Evolutionary conservation across 2,797 vertebrate species (phyloP).

Genomic region (Darevskia mixta): DNA sequence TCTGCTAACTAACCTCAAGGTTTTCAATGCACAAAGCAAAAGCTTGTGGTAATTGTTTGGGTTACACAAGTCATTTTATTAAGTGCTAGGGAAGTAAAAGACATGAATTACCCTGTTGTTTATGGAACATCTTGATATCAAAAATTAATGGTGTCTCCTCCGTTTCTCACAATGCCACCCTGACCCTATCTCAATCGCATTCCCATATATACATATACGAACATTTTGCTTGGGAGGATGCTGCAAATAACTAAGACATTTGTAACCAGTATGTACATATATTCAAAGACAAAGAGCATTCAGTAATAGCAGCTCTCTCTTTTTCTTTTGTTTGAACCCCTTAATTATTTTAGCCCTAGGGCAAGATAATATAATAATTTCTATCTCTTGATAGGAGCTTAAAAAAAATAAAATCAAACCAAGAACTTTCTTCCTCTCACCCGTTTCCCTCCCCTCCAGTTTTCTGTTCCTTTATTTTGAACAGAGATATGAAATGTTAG

Average conservation of each 20-base stretch:
- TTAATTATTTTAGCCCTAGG: constrained; percentile 62
- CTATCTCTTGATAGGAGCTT: constrained; percentile 34
- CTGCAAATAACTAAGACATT: background rate
- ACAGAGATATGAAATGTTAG: constrained; percentile 66
- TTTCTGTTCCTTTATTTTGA: constrained; percentile 43
- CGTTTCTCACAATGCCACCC: background rate
- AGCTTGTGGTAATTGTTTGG: background rate
- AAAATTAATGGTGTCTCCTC: constrained; percentile 2
- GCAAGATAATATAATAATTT: constrained; percentile 54
- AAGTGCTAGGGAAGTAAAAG: background rate
- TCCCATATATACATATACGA: constrained; percentile 4
- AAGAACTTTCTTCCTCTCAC: too few relatives aligned
- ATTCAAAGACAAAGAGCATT: constrained; percentile 39
- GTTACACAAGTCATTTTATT: constrained; percentile 32
- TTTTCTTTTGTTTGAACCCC: constrained; percentile 60
- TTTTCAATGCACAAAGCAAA: background rate
- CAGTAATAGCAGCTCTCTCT: constrained; percentile 24
- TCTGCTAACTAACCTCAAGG: background rate
- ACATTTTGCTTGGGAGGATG: constrained; percentile 17
- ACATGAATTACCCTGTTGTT: constrained; percentile 22
- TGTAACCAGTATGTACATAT: constrained; percentile 28
- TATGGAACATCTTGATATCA: background rate
- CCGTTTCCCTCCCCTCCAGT: background rate
- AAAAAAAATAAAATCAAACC: background rate
- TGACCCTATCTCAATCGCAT: background rate